phyloP scores from a whole-genome alignment of 1,140 invertebrate genomes.

The Drosophila ficusphila region DNA sequence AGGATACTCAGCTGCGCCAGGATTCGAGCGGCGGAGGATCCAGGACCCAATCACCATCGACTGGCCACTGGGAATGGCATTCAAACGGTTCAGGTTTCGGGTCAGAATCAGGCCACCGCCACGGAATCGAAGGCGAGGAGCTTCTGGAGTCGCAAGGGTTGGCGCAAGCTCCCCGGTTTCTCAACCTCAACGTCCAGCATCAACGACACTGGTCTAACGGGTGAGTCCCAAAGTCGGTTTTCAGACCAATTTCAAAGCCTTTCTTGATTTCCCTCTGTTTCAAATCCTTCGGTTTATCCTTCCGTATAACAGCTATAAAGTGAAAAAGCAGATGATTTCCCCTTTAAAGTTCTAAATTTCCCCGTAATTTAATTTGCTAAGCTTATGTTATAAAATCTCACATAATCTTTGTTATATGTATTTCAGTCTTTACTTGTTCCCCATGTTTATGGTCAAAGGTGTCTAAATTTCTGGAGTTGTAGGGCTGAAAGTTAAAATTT shows the following conservation, averaged over 20 bases:
- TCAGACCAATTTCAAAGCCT: no score
- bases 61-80: background rate
- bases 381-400: no score
- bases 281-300: no score
- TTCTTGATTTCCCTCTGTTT: background rate
- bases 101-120: slow-evolving; percentile 6
- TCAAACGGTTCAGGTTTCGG: background rate
- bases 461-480: no score
- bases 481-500: no score
- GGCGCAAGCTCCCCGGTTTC: slow-evolving; percentile 91
- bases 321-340: no score
- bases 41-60: slow-evolving; percentile 57
- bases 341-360: no score
- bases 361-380: no score
- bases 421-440: no score
- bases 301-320: no score
- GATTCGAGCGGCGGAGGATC: slow-evolving; percentile 77
- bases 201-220: slow-evolving; percentile 87
- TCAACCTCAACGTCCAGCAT: slow-evolving; percentile 87
- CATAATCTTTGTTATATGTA: no score
- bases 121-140: slow-evolving; percentile 84
- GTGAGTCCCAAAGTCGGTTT: slow-evolving; percentile 85
- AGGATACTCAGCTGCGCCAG: slow-evolving; percentile 74
- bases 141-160: slow-evolving; percentile 90
- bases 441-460: no score